Evolutionary conservation across 1,140 invertebrate species (phyloP).

Genomic region (Whitmania pigra): DNA sequence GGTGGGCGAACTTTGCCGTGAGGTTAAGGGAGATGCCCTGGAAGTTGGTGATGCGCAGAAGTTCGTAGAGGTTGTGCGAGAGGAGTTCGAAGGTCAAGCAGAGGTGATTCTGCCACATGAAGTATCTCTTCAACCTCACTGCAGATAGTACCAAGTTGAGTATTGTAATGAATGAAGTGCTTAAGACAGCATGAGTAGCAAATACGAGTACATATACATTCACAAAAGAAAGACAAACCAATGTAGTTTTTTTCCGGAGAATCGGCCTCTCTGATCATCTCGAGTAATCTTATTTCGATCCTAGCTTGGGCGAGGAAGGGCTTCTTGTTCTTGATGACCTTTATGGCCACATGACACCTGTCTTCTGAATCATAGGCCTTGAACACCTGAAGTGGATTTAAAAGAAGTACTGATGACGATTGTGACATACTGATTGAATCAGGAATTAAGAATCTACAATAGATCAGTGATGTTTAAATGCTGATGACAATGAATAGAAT

Average conservation of each 20-base stretch:
- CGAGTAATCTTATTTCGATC: constrained; percentile 92
- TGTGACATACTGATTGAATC: no score
- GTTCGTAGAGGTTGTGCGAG: constrained; percentile 97
- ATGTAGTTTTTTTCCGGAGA: constrained; percentile 94
- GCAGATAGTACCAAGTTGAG: not conserved
- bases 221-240: constrained; percentile 56
- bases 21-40: constrained; percentile 95
- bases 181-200: no score
- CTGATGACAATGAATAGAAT: no score
- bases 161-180: no score
- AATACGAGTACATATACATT: no score
- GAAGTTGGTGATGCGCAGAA: constrained; percentile 97
- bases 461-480: no score
- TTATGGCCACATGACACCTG: constrained; percentile 90
- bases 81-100: constrained; percentile 98
- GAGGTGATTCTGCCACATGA: constrained; percentile 86
- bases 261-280: constrained; percentile 96
- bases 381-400: constrained; percentile 53
- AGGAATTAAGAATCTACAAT: no score
- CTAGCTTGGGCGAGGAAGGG: constrained; percentile 96
- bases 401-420: not conserved
- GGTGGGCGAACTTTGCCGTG: constrained; percentile 96
- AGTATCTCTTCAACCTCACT: constrained; percentile 60
- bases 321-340: constrained; percentile 48
- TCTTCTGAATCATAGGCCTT: constrained; percentile 92